Base-by-base conservation (phyloP, 2,888 invertebrate species). In the Nasonovia ribisnigri region DNA sequence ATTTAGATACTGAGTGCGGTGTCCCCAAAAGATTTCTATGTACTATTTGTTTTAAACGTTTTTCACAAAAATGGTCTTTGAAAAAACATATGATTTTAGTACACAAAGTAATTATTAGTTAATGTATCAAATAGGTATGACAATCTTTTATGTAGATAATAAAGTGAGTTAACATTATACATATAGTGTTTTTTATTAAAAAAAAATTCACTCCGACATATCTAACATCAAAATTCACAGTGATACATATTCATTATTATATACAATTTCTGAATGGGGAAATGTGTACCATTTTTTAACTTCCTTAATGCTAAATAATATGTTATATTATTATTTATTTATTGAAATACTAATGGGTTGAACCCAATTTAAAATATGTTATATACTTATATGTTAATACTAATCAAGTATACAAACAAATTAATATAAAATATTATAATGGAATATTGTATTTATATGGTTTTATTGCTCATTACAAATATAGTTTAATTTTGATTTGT, bases 51-150 rank as follows among this genome's bases (percentile, higher is more conserved):
- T 60, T n/a, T 48, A 95, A 95, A 94, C 95, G 95, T 88, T 96
- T 96, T 95, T 96, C 96, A 94, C 96, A 96, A 90, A 96, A 96
- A 94, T 96, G 96, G 95, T 96, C 96, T 94, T 95, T 96, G 60
- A 96, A 95, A 20, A 96, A 96, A 67, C 96, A 96, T 94, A 95
- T 95, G 51, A 95, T 95, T 57, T 95, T 95, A 26, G 96, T 95
- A 93, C 96, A 96, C 94, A 94, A 93, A 42, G 29, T 93, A 10
- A 20, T 77, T 20, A 36, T 77, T 77, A 36, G 26, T 77, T 77
- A 77, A 67, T 77, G 36, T 77, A 36, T 36, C 36, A 77, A 77
- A 77, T 77, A 77, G 20, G 10, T 36, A 36, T 36, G 36, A 36
- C 20, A 77, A 77, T 36, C 8, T 2, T 77, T 77, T 36, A 77